Evolutionary conservation across 2,888 invertebrate species (phyloP), one percentile per base, ranked within the genome.

Genomic region (Ormyrus labotus): DNA sequence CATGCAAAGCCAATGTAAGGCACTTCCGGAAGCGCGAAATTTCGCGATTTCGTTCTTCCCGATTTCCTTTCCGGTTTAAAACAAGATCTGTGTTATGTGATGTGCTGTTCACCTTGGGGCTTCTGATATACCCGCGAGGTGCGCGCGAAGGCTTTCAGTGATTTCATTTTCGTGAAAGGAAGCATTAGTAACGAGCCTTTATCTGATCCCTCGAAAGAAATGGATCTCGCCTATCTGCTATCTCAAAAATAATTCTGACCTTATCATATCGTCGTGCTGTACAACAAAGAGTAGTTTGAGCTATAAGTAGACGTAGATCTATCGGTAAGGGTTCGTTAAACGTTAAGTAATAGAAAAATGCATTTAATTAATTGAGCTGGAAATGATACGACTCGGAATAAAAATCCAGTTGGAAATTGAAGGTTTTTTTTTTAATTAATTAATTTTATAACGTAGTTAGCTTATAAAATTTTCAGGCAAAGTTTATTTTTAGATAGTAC

Each of bases 1-100:
- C 34, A 34, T 34, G 34, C 81, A 74, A 83, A 78, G 53, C 58
- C 60, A 72, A 71, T 78, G 75, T 76, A 81, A 81, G 73, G 75
- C 73, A 79, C 73, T 81, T 84, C 83, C 83, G 84, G 82, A 83
- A 81, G 79, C 79, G 71, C 65, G 60, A 78, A 71, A 70, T 80
- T 77, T 67, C 68, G 76, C 75, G 63, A 81, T 84, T 82, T 78
- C 81, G 70, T 80, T 80, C 60, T 78, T 76, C 51, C 78, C 71
- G 73, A 34, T 34, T 34, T 34, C 34, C 34, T 34, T 34, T 34
- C 79, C 74, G 73, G 65, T 19, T 78, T 48, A 5, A n/a, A 55
- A 60, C 48, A 19, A 69, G 67, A 74, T 68, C 61, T 53, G 19
- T 50, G 67, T 73, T 71, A 65, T 19, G 65, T 5, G 63, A 78